Conservation (phyloP, 2,888 invertebrate species). For the Hylaea fasciaria region DNA sequence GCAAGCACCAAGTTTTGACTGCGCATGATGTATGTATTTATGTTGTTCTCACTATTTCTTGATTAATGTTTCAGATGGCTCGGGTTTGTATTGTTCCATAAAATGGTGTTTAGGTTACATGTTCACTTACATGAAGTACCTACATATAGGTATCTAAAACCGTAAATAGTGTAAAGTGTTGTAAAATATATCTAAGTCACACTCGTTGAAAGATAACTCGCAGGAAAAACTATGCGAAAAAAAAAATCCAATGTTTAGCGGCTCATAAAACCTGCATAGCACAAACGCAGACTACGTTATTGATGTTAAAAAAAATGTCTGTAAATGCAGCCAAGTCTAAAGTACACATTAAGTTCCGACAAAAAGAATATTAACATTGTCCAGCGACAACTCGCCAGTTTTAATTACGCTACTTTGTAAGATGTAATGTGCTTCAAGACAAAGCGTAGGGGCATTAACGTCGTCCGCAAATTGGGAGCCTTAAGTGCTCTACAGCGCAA, state of each 20-base stretch:
- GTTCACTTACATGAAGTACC: too few relatives aligned
- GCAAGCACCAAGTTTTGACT: slow-evolving; percentile 82
- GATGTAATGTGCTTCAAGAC: slow-evolving; percentile 74
- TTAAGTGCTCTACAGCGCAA: slow-evolving; percentile 71
- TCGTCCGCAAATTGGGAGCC: slow-evolving; percentile 76
- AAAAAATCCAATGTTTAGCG: too few relatives aligned
- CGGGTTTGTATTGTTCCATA: slow-evolving; percentile 23
- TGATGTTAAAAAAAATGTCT: neutral
- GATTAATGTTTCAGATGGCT: slow-evolving; percentile 54
- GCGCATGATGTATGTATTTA: slow-evolving; percentile 76
- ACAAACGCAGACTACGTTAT: neutral
- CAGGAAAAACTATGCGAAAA: too few relatives aligned
- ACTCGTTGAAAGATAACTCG: too few relatives aligned
- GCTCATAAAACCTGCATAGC: neutral
- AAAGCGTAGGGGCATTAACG: slow-evolving; percentile 75
- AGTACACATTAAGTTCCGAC: slow-evolving; percentile 38
- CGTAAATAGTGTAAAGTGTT: neutral
- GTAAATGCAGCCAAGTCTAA: slow-evolving; percentile 18
- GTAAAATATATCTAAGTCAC: neutral
- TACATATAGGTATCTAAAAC: too few relatives aligned
- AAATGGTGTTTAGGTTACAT: slow-evolving; percentile 2
- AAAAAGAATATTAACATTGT: slow-evolving; percentile 53
- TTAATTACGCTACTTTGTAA: slow-evolving; percentile 77
- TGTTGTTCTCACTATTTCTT: slow-evolving; percentile 63
- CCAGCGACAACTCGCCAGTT: slow-evolving; percentile 55